phyloP scores from a whole-genome alignment of 2,113 vertebrate species.

The Rhinoptilus africanus region DNA sequence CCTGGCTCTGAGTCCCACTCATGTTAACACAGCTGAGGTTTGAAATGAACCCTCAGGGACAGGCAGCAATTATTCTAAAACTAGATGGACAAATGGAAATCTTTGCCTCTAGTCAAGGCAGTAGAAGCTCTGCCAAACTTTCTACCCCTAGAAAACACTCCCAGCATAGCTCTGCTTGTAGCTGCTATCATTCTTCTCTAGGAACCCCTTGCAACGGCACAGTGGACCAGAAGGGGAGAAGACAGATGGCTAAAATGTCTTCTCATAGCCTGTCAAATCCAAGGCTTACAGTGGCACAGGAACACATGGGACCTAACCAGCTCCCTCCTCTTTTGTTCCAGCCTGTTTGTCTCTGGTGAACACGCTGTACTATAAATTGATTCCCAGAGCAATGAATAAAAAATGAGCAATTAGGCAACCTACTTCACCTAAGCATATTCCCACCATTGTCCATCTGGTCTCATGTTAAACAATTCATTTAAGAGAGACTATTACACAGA shows the following conservation, averaged over 20 bases:
- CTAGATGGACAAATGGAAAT: neutral
- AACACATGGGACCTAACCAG: neutral
- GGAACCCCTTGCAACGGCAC: neutral
- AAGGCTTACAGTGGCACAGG: neutral
- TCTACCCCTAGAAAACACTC: neutral
- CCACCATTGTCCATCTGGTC: neutral
- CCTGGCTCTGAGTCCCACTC: neutral
- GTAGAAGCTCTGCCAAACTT: neutral
- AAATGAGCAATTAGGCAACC: neutral
- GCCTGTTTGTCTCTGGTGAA: neutral
- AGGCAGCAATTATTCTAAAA: neutral
- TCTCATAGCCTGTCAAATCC: neutral
- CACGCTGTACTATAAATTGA: neutral
- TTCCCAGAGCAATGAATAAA: slow-evolving; percentile 1
- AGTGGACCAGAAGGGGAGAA: neutral
- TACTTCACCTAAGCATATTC: neutral
- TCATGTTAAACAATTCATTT: neutral
- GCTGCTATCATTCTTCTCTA: neutral
- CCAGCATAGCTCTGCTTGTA: neutral
- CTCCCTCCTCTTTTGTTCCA: neutral
- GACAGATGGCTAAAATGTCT: neutral
- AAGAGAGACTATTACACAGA: neutral
- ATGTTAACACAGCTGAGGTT: neutral
- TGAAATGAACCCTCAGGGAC: neutral
- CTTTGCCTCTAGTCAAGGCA: neutral